Percentiles rank a stretch among this genome's conserved stretches.
Evolutionary conservation across 2,797 vertebrate genomes (phyloP).

Genomic region (Adelosebastes latens): DNA sequence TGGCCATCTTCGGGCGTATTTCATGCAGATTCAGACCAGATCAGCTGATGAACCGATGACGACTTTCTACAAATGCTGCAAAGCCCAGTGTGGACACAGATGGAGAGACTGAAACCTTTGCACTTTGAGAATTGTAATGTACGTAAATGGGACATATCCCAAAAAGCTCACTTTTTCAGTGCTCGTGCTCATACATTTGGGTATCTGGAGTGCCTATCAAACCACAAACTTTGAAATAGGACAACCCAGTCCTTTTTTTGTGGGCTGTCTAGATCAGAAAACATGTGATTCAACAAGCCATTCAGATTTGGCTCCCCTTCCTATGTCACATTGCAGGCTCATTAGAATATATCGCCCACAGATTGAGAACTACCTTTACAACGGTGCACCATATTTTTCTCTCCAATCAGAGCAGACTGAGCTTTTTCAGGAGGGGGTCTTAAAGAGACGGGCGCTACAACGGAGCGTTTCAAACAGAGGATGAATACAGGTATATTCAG

Average conservation of each 20-base stretch:
- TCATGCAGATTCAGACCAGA: slow-evolving; percentile 99
- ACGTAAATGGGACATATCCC: background rate
- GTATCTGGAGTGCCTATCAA: background rate
- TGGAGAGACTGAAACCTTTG: slow-evolving; percentile 90
- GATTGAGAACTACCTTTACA: background rate
- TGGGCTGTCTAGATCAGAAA: too few species aligned
- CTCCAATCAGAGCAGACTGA: background rate
- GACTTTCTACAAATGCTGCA: slow-evolving; percentile 99
- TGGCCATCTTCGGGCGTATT: slow-evolving; percentile 93
- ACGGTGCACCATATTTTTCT: background rate
- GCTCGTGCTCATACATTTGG: background rate
- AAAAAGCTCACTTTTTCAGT: background rate
- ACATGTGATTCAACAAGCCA: too few species aligned
- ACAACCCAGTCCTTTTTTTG: background rate
- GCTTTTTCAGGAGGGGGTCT: too few species aligned
- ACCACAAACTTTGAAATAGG: background rate
- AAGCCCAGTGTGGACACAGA: slow-evolving; percentile 89
- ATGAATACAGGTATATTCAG: too few species aligned
- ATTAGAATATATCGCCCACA: background rate
- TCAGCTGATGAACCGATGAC: slow-evolving; percentile 99
- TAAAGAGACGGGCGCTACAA: too few species aligned
- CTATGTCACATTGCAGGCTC: background rate
- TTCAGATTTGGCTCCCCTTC: too few species aligned
- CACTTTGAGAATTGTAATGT: background rate
- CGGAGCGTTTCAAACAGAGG: too few species aligned